Conservation (phyloP, 1,140 invertebrate species). For the Drosophila nebulosa region DNA sequence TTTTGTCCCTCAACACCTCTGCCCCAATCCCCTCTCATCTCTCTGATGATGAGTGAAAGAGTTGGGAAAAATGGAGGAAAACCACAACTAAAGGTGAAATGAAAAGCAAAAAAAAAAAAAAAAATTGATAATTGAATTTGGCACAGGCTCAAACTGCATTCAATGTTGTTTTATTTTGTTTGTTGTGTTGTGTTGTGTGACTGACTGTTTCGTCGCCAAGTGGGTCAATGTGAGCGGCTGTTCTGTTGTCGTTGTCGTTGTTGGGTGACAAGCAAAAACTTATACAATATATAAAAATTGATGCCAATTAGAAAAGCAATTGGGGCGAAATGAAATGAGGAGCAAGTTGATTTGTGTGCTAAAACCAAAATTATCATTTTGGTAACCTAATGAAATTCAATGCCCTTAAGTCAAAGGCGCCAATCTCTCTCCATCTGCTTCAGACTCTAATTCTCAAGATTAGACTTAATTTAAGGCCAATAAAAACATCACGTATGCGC, state of each 20-base stretch:
- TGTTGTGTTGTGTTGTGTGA: conserved; percentile 18
- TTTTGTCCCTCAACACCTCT: not conserved
- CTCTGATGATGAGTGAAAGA: conserved; percentile 1
- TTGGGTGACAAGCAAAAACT: conserved; percentile 25
- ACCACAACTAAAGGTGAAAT: conserved; percentile 13
- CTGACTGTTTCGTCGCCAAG: no score
- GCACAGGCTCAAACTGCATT: conserved; percentile 67
- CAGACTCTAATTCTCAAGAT: not conserved
- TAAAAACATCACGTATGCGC: conserved; percentile 77
- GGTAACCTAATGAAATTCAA: not conserved
- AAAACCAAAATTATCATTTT: not conserved
- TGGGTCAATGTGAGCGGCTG: conserved; percentile 61
- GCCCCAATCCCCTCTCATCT: not conserved
- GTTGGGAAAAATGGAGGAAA: conserved; percentile 35
- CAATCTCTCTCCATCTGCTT: conserved; percentile 21
- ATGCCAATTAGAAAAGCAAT: conserved; percentile 40
- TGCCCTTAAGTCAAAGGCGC: not conserved
- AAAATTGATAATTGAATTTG: conserved; percentile 77
- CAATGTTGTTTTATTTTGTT: conserved; percentile 11
- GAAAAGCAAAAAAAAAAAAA: conserved; percentile 62
- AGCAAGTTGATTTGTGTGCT: not conserved
- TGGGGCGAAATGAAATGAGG: not conserved
- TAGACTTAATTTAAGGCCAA: conserved; percentile 69
- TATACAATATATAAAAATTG: conserved; percentile 27
- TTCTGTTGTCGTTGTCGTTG: not conserved